A percentile compares a stretch with the other conserved stretches of the same genome.
phyloP scores from a whole-genome alignment of 2,113 vertebrate genomes.

The Perognathus longimembris region DNA sequence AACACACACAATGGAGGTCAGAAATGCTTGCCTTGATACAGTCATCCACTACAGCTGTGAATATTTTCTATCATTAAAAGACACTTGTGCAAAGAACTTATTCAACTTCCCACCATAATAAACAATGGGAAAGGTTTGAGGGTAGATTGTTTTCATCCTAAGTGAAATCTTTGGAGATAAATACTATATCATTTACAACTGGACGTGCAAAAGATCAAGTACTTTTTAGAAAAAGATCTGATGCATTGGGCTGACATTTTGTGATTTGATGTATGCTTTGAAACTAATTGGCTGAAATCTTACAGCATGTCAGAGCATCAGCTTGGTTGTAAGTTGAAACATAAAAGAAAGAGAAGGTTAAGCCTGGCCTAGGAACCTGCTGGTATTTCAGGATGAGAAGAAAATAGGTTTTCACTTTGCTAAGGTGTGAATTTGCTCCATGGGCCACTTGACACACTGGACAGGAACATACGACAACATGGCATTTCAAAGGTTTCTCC shows the following conservation, averaged over 20 bases:
- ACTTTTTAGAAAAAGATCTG: neutral
- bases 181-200: neutral
- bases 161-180: neutral
- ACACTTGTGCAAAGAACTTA: neutral
- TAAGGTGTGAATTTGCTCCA: neutral
- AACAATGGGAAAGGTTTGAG: neutral
- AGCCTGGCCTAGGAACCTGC: neutral
- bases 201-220: neutral
- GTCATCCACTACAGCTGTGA: neutral
- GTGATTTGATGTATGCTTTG: neutral
- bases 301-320: neutral
- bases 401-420: neutral
- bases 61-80: neutral
- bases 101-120: neutral
- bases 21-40: neutral
- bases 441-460: no score
- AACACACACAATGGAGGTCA: no score
- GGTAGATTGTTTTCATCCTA: neutral
- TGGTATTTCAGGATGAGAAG: no score
- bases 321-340: neutral
- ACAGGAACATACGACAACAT: neutral
- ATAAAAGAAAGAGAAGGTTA: neutral
- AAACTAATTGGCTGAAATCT: neutral
- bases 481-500: neutral
- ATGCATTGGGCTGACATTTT: no score